Percentiles rank a stretch among this genome's conserved stretches.
Conservation (phyloP, 2,113 vertebrate species). For the Acrocephalus arundinaceus region DNA sequence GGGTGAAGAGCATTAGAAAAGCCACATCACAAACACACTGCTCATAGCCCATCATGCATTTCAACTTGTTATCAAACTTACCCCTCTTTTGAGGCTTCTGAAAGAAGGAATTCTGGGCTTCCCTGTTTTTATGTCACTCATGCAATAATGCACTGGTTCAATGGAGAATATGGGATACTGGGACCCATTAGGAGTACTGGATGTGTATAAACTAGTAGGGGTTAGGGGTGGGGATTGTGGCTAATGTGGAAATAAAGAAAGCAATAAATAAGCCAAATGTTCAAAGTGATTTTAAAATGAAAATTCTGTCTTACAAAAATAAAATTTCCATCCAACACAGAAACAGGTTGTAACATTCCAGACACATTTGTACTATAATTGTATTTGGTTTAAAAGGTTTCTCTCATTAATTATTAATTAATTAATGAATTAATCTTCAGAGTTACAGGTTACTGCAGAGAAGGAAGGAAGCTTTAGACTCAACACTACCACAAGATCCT, state of each 20-base stretch:
- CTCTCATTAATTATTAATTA: background rate
- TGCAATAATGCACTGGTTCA: slow-evolving; percentile 92
- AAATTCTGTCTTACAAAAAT: slow-evolving; percentile 74
- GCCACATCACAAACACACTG: slow-evolving; percentile 79
- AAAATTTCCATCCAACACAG: slow-evolving; percentile 64
- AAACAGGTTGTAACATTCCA: background rate
- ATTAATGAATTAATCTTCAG: background rate
- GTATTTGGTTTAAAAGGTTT: background rate
- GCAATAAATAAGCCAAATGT: slow-evolving; percentile 83
- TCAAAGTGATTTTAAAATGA: slow-evolving; percentile 74
- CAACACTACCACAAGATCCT: background rate
- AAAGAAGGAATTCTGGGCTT: slow-evolving; percentile 93
- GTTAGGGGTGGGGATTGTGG: slow-evolving; percentile 83
- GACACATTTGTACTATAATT: background rate
- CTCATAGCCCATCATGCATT: slow-evolving; percentile 81
- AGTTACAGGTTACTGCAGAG: background rate
- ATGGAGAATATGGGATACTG: slow-evolving; percentile 86
- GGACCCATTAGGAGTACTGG: slow-evolving; percentile 81
- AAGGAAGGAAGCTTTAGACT: background rate
- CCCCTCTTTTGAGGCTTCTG: slow-evolving; percentile 91
- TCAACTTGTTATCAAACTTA: slow-evolving; percentile 83
- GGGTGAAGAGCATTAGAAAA: slow-evolving; percentile 78
- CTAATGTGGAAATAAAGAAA: slow-evolving; percentile 82
- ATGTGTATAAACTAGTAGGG: slow-evolving; percentile 80
- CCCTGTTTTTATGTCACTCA: slow-evolving; percentile 92